Percentiles rank a stretch among this genome's conserved stretches.
phyloP scores from a whole-genome alignment of 2,888 invertebrate species.

The Ormyrus labotus region DNA sequence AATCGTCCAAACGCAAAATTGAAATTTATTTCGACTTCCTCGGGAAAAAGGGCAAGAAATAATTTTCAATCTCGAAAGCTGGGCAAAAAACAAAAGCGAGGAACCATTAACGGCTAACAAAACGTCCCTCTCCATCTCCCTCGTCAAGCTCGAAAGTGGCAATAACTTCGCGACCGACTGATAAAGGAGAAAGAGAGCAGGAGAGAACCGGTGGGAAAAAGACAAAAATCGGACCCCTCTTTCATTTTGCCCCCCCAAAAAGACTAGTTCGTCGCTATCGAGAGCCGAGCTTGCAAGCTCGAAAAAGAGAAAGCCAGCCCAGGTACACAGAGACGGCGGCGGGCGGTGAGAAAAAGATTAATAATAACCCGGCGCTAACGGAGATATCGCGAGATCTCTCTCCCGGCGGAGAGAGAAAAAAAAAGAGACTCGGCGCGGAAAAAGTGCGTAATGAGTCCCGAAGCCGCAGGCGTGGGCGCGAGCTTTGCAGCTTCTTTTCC shows the following conservation, averaged over 20 bases:
- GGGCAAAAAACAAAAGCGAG: constrained; percentile 13
- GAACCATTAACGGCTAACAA: constrained; percentile 36
- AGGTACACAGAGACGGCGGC: constrained; percentile 13
- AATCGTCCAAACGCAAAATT: too few species aligned
- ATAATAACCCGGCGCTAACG: constrained; percentile 26
- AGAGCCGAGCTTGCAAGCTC: too few species aligned
- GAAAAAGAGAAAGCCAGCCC: background rate
- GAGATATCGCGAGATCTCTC: background rate
- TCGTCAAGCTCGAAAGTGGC: constrained; percentile 3
- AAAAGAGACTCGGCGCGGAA: background rate
- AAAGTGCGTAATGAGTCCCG: constrained; percentile 41
- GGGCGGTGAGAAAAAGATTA: constrained; percentile 22
- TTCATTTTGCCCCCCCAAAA: too few species aligned
- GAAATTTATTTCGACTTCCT: too few species aligned
- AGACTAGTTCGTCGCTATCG: too few species aligned
- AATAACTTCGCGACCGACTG: constrained; percentile 13
- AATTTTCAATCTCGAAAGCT: background rate
- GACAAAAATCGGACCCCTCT: too few species aligned
- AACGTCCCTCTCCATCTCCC: constrained; percentile 11
- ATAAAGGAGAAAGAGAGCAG: background rate
- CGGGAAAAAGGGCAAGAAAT: background rate
- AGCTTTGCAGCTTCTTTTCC: background rate
- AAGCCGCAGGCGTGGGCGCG: constrained; percentile 36
- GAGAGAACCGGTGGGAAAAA: background rate
- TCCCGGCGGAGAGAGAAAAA: background rate